Conservation (phyloP, 2,113 vertebrate genomes). For the Clarias macrocephalus region DNA sequence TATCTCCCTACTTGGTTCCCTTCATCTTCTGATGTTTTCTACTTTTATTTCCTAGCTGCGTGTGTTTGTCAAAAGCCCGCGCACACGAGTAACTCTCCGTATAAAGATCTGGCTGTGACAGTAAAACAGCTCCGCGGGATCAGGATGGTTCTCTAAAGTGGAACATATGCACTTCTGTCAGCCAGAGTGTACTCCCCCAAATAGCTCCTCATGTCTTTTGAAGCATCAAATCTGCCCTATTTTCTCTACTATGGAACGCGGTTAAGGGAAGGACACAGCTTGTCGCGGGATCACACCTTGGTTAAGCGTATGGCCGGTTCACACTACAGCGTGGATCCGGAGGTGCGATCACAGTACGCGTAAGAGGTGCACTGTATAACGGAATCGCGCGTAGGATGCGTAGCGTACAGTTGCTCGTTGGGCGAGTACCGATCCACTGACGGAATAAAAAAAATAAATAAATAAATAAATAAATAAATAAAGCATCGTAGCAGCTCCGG, state of each 20-base stretch:
- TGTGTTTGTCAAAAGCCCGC: slow-evolving; percentile 34
- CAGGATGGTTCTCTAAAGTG: slow-evolving; percentile 44
- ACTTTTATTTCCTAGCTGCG: slow-evolving; percentile 10
- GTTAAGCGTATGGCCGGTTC: not conserved
- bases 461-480: too few relatives aligned
- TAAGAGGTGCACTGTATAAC: not conserved
- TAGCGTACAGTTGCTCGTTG: slow-evolving; percentile 6
- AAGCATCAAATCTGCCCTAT: slow-evolving; percentile 50
- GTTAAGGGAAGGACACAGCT: slow-evolving; percentile 26
- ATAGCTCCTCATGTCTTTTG: slow-evolving; percentile 49
- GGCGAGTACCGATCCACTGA: slow-evolving; percentile 25
- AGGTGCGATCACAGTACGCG: not conserved
- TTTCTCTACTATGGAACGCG: slow-evolving; percentile 10
- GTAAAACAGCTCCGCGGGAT: slow-evolving; percentile 47
- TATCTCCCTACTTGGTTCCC: slow-evolving; percentile 9
- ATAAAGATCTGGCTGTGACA: slow-evolving; percentile 43
- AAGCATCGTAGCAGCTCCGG: slow-evolving; percentile 14
- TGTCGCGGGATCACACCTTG: not conserved
- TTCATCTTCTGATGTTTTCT: slow-evolving; percentile 2
- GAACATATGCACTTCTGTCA: slow-evolving; percentile 45
- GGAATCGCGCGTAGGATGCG: not conserved
- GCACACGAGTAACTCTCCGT: slow-evolving; percentile 32
- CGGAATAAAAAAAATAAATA: not conserved
- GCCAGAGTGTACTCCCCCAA: slow-evolving; percentile 40
- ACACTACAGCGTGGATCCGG: not conserved